Evolutionary conservation across 2,113 vertebrate genomes (phyloP), one percentile per base, ranked within the genome.

Genomic region (Macrotis lagotis): DNA sequence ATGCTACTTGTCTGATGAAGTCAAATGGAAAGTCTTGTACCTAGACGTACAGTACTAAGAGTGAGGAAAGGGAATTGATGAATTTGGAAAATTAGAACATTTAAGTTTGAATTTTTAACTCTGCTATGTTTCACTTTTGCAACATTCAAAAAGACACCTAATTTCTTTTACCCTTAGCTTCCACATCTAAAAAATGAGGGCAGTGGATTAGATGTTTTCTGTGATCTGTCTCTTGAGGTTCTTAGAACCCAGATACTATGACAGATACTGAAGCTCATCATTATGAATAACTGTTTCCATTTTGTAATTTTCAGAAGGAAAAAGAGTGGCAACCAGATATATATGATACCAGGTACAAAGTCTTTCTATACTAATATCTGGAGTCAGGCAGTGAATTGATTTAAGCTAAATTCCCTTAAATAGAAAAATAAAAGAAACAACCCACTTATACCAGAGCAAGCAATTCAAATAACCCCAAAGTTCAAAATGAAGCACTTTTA

Each of bases 401-500:
- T 51, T 91, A 44, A 50, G 8, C 50, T 37, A 31, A 49, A 94
- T 51, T 89, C 11, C 0, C 93, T 95, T 48, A 11, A 48, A 94
- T 48, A 66, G 11, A 26, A 10, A 90, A 74, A 66, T 14, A 52
- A 14, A 31, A 31, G 53, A 66, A 91, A 25, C 9, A 91, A 92
- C 53, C 2, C 1, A 74, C 28, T 90, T 48, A 89, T 44, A 44
- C 31, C 37, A n/a, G 28, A 91, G 44, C 22, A 94, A 55, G 88
- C 31, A 25, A 19, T 0, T 94, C 6, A 94, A 91, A 93, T 93
- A 92, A 74, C 12, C 1, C 66, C 14, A 74, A 37, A 0, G 7
- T 93, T 94, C 95, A 91, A 37, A 93, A 95, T 44, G 93, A 95
- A 95, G 47, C 9, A n/a, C 0, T 3, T 0, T 9, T 94, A 48